These are phyloP conservation scores for Procambarus clarkii DNA, from an alignment of 1,140 invertebrate genomes.

Conservation along the genomic window DNA sequence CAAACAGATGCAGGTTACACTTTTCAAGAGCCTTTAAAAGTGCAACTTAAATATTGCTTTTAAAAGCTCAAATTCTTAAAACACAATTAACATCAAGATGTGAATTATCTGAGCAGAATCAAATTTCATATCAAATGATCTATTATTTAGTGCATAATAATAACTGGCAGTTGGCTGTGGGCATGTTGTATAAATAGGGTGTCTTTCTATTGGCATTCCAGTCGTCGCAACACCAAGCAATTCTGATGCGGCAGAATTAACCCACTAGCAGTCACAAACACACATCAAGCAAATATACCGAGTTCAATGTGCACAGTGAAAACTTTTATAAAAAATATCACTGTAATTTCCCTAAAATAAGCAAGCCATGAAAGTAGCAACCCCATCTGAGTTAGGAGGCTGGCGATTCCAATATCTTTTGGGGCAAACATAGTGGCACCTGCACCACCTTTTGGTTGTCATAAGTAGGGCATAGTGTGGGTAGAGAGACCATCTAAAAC, in stretches of 20 bases:
- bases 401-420: not conserved
- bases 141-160: not conserved
- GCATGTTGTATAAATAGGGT: not conserved
- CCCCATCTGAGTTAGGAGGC: not conserved
- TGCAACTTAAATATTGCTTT: not conserved
- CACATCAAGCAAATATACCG: conserved; percentile 13
- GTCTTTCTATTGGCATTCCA: not conserved
- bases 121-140: not conserved
- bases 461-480: not conserved
- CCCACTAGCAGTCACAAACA: conserved; percentile 3
- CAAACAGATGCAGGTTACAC: not conserved
- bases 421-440: not conserved
- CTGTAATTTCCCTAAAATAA: not conserved
- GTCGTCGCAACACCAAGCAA: not conserved
- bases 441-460: not conserved
- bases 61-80: not conserved
- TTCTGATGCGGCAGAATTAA: not conserved
- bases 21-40: not conserved
- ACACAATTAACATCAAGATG: not conserved
- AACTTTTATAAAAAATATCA: not conserved
- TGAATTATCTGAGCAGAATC: not conserved
- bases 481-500: not conserved
- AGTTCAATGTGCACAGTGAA: conserved; percentile 12
- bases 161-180: not conserved
- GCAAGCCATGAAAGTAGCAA: conserved; percentile 10